These are phyloP conservation scores for Lophotis ruficrista DNA, from an alignment of 2,113 vertebrate genomes.

Conservation along the genomic window DNA sequence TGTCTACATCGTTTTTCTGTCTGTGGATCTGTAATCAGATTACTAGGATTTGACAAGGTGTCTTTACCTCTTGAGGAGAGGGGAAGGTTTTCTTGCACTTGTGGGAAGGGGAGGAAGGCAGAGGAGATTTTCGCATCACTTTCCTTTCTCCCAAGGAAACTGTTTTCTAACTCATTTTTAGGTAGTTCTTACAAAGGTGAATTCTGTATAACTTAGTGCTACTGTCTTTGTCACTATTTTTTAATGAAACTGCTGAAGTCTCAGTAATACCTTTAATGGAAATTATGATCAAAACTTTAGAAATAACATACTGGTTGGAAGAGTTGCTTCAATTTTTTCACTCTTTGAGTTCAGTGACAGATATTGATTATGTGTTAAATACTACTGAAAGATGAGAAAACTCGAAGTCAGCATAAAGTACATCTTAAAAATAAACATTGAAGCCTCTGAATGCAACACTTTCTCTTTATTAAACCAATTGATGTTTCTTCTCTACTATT, in stretches of 20 bases:
- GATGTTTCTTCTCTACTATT: not conserved
- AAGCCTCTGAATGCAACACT: not conserved
- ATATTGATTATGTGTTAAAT: not conserved
- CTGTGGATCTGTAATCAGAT: not conserved
- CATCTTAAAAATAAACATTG: conserved; percentile 3
- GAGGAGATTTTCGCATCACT: not conserved
- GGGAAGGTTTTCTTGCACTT: not conserved
- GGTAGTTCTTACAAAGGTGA: not conserved
- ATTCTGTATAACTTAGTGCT: not conserved
- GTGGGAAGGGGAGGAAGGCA: not conserved
- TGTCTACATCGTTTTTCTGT: not conserved
- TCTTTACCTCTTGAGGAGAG: not conserved
- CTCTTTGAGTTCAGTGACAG: not conserved
- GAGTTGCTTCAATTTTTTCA: not conserved
- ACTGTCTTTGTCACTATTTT: not conserved
- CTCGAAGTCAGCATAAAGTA: not conserved
- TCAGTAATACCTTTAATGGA: not conserved
- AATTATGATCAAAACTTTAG: not conserved
- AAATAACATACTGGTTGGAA: not conserved
- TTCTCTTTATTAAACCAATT: not conserved
- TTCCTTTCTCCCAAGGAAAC: not conserved
- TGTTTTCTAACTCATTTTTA: not conserved
- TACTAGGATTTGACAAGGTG: not conserved
- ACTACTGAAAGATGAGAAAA: not conserved
- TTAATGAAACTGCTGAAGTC: not conserved